Evolutionary conservation across 2,888 invertebrate genomes (phyloP), one percentile per base, ranked within the genome.

Genomic region (Hemistola chrysoprasaria): DNA sequence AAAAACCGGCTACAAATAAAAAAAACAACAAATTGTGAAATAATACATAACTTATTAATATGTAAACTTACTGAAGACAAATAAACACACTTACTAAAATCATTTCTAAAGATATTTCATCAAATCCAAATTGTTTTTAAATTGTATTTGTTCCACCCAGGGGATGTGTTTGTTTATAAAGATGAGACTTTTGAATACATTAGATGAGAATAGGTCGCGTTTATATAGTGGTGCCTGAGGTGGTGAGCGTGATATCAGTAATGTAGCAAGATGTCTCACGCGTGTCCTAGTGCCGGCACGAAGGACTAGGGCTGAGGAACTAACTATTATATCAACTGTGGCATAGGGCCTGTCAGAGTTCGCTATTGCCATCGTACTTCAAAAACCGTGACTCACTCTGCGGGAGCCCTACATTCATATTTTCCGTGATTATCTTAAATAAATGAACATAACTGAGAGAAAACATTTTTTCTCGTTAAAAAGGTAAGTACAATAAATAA

Each of bases 191-290:
- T 75, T 66, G 82, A 84, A 83, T 85, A 82, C 65, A 70, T 77
- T 71, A 65, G 60, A 71, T 65, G 71, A 62, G 64, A 65, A 64
- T 65, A 67, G 58, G 51, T 60, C 56, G 70, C 56, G 68, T 73
- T 84, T 86, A 84, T 86, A 86, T 85, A 83, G 71, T 62, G 60
- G 57, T 61, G 60, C 61, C 59, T 51, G 64, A 50, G 63, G 49
- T 57, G 57, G 75, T 64, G 78, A 79, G 70, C 78, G 85, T 84
- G 78, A 75, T 77, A 77, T 71, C 69, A 67, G 68, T 71, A 60
- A 67, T 65, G 72, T 70, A 74, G 69, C 73, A 73, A 64, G 70
- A 64, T 53, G 65, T 52, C 65, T 71, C 81, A 80, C 82, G 83
- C 65, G 65, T 79, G 31, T 32, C 38, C 43, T 44, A 43, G 44